A percentile compares a stretch with the other conserved stretches of the same genome.
Conservation (phyloP, 1,140 invertebrate species). For the Eupristina koningsbergeri region DNA sequence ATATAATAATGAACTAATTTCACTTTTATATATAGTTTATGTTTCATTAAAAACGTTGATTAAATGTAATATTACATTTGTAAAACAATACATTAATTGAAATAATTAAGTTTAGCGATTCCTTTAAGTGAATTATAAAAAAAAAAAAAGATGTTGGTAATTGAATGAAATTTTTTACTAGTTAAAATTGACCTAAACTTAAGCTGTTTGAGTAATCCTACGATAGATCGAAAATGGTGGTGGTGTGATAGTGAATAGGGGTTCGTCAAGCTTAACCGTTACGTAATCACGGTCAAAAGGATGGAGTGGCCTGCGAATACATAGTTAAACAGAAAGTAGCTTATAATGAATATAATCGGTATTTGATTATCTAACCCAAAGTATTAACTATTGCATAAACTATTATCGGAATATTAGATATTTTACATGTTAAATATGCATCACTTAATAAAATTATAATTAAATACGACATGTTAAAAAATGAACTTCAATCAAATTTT, state of each 20-base stretch:
- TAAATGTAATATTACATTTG: no score
- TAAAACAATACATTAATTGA: no score
- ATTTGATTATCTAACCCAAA: slow-evolving; percentile 20
- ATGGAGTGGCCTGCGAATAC: slow-evolving; percentile 43
- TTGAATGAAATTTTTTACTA: background rate
- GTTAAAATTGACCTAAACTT: slow-evolving; percentile 12
- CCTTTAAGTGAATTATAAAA: no score
- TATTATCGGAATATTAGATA: background rate
- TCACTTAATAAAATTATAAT: background rate
- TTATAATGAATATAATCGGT: slow-evolving; percentile 39
- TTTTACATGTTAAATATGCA: background rate
- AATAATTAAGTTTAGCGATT: no score
- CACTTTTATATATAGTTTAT: no score
- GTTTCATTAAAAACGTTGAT: no score
- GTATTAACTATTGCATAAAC: background rate
- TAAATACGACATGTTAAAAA: background rate
- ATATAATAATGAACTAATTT: no score
- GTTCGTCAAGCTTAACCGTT: slow-evolving; percentile 43
- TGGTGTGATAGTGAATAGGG: slow-evolving; percentile 22
- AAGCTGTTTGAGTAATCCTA: slow-evolving; percentile 4
- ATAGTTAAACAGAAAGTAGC: slow-evolving; percentile 43
- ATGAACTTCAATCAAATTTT: no score
- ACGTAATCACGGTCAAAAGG: slow-evolving; percentile 49
- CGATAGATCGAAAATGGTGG: slow-evolving; percentile 44
- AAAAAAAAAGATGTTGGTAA: no score